These are phyloP conservation scores for Cabera pusaria DNA, from an alignment of 2,888 invertebrate species.

Conservation along the genomic window DNA sequence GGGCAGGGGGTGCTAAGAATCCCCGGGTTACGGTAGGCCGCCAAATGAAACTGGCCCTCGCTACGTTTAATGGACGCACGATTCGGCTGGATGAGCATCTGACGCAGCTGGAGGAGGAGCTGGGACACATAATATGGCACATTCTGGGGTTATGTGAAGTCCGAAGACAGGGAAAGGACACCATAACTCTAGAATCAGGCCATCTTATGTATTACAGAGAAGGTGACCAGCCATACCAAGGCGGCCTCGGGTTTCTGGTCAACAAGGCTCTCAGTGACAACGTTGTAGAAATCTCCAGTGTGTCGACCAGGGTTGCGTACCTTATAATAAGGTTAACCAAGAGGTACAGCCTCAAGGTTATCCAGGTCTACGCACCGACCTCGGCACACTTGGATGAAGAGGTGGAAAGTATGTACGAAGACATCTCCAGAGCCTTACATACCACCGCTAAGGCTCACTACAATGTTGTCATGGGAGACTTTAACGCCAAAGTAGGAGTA, in stretches of 20 bases:
- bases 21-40: too few species aligned
- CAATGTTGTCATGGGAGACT: too few species aligned
- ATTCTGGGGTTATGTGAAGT: conserved; percentile 1
- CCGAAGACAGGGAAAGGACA: conserved; percentile 1
- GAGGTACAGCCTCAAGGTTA: conserved; percentile 1
- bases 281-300: not conserved
- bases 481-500: too few species aligned
- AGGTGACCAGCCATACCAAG: not conserved
- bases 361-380: conserved; percentile 3
- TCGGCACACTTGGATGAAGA: conserved; percentile 1
- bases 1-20: too few species aligned
- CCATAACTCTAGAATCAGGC: conserved; percentile 2
- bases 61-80: too few species aligned
- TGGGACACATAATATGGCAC: not conserved
- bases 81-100: not conserved
- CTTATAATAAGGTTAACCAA: not conserved
- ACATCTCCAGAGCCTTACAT: conserved; percentile 1
- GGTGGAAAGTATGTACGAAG: conserved; percentile 10
- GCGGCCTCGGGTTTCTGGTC: not conserved
- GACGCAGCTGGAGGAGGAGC: not conserved
- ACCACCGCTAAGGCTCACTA: too few species aligned
- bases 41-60: too few species aligned
- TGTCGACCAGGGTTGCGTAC: not conserved
- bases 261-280: not conserved
- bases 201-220: not conserved